These are phyloP conservation scores for Leptinotarsa juncta DNA, from an alignment of 2,888 invertebrate genomes.

Conservation along the genomic window DNA sequence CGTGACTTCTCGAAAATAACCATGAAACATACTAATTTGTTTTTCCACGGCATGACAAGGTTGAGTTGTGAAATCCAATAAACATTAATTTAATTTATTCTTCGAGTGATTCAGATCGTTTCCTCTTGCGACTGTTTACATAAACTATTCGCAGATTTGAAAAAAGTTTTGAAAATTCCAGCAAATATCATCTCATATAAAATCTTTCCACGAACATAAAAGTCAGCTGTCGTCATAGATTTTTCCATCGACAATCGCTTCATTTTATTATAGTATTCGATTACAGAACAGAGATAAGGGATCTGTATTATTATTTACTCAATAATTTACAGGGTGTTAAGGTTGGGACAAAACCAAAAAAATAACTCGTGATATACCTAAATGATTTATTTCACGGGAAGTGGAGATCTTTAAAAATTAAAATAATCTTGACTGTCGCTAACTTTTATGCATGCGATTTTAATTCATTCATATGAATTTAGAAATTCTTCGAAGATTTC, in stretches of 20 bases:
- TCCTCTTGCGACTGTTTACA: conserved; percentile 22
- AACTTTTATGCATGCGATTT: background rate
- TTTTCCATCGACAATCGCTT: no score
- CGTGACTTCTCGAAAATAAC: conserved; percentile 41
- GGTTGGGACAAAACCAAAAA: no score
- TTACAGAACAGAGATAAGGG: no score
- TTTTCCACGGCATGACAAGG: conserved; percentile 45
- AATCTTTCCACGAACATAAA: no score
- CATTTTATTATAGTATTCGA: no score
- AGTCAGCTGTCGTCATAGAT: no score
- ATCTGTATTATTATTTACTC: no score
- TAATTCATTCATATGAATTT: background rate
- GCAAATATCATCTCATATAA: background rate
- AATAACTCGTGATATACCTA: no score
- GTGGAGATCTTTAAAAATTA: no score
- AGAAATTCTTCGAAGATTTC: background rate
- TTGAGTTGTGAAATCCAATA: conserved; percentile 33
- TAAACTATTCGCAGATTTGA: background rate
- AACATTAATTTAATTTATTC: conserved; percentile 21
- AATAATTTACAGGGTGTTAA: no score
- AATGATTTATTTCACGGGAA: no score
- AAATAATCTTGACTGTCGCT: background rate
- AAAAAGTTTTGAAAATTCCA: background rate
- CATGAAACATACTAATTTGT: conserved; percentile 44
- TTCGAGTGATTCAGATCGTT: conserved; percentile 20